Evolutionary conservation across 2,113 vertebrate genomes (phyloP).

Genomic region (Turdus rufiventris): DNA sequence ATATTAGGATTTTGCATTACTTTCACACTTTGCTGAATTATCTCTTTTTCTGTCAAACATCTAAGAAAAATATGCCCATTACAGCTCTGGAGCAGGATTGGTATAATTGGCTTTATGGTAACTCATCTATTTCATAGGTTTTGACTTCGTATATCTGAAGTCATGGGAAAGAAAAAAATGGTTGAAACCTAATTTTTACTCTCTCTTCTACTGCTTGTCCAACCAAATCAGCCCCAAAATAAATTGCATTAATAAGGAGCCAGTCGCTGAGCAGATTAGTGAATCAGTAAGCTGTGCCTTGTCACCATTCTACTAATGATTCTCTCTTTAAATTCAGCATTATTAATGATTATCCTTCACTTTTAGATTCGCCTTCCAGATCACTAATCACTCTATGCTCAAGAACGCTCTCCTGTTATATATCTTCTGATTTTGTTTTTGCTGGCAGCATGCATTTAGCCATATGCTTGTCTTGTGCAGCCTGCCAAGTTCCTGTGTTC

Average conservation of each 20-base stretch:
- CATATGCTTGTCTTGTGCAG: conserved; percentile 55
- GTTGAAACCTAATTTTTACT: conserved; percentile 19
- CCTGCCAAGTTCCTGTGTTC: conserved; percentile 62
- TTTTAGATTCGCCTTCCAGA: conserved; percentile 1
- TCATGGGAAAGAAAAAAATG: neutral
- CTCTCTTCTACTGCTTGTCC: neutral
- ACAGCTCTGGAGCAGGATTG: neutral
- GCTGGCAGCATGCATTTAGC: conserved; percentile 61
- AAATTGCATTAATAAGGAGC: neutral
- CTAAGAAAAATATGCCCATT: conserved; percentile 21
- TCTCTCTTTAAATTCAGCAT: conserved; percentile 2
- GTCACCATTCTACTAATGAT: conserved; percentile 17
- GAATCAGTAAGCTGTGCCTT: neutral
- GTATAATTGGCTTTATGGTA: conserved; percentile 31
- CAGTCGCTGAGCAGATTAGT: neutral
- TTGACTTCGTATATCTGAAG: conserved; percentile 15
- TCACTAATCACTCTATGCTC: neutral
- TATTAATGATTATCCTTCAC: conserved; percentile 33
- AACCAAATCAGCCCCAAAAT: conserved; percentile 26
- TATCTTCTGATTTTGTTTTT: conserved; percentile 62
- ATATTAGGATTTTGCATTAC: conserved; percentile 7
- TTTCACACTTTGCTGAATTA: conserved; percentile 42
- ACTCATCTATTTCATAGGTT: conserved; percentile 19
- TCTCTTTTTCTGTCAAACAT: conserved; percentile 26
- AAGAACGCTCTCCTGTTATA: neutral